Evolutionary conservation across 1,140 invertebrate species (phyloP).

Genomic region (Drosophila pachea): DNA sequence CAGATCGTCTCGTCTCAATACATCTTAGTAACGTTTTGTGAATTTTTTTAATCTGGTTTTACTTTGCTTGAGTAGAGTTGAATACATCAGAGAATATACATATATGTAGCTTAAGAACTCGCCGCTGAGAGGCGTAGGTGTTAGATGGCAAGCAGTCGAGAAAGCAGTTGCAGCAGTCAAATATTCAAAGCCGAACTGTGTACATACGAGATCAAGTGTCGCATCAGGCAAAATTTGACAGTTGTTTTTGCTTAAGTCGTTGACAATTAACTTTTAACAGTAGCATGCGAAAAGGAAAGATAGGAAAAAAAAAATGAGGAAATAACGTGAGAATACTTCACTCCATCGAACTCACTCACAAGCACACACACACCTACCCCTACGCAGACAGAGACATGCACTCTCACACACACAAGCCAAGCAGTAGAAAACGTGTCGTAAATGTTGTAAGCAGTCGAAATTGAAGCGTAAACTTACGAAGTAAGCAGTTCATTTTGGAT

Average conservation of each 20-base stretch:
- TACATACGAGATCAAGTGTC: constrained; percentile 18
- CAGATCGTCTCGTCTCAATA: constrained; percentile 27
- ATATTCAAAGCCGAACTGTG: constrained; percentile 19
- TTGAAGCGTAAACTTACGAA: constrained; percentile 30
- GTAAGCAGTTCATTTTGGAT: constrained; percentile 68
- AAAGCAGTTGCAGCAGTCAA: constrained; percentile 14
- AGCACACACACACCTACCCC: constrained; percentile 16
- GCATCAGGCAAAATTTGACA: too few relatives aligned
- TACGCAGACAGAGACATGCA: too few relatives aligned
- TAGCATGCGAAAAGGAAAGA: neutral
- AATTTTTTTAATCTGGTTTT: constrained; percentile 13
- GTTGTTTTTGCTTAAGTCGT: too few relatives aligned
- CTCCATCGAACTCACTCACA: constrained; percentile 7
- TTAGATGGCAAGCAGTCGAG: constrained; percentile 14
- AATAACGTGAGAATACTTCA: neutral
- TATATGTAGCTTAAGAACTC: constrained; percentile 11
- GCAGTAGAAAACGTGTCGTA: constrained; percentile 31
- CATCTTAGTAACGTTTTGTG: neutral
- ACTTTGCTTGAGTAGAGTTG: too few relatives aligned
- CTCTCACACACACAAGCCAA: constrained; percentile 23
- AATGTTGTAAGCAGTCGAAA: constrained; percentile 63
- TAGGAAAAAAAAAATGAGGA: too few relatives aligned
- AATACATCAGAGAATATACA: neutral
- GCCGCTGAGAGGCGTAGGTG: constrained; percentile 4
- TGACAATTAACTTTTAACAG: neutral